phyloP scores from a whole-genome alignment of 2,113 vertebrate genomes.

The Cavia porcellus region DNA sequence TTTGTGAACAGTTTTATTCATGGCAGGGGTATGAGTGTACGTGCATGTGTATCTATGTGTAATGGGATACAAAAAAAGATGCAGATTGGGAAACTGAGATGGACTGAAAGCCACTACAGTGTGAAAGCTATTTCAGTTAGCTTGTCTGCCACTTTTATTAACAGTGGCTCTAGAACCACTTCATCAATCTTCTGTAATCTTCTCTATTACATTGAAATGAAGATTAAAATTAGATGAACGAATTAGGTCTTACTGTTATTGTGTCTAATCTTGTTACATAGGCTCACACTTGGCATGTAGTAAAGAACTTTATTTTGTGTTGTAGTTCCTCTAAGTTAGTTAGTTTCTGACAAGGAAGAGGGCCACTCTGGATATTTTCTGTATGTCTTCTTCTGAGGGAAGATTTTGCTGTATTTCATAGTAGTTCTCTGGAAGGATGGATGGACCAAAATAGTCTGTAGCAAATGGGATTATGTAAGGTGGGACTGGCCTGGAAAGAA shows the following conservation, averaged over 20 bases:
- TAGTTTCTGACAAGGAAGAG: not conserved
- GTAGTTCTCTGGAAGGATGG: constrained; percentile 50
- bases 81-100: not conserved
- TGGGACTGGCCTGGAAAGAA: constrained; percentile 15
- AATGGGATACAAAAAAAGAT: not conserved
- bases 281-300: not conserved
- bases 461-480: constrained; percentile 42
- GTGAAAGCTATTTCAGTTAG: not conserved
- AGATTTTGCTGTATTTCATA: constrained; percentile 15
- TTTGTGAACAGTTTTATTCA: not conserved
- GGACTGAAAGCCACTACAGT: not conserved
- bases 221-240: not conserved
- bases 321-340: not conserved
- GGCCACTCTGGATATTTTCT: not conserved
- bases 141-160: constrained; percentile 3
- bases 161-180: constrained; percentile 25
- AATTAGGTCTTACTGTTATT: not conserved
- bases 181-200: not conserved
- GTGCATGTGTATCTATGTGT: not conserved
- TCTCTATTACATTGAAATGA: constrained; percentile 23
- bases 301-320: constrained; percentile 35
- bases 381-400: constrained; percentile 41
- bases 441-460: constrained; percentile 45
- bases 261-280: not conserved
- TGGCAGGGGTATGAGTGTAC: not conserved